Evolutionary conservation across 2,888 invertebrate genomes (phyloP).

Genomic region (Latrodectus elegans): DNA sequence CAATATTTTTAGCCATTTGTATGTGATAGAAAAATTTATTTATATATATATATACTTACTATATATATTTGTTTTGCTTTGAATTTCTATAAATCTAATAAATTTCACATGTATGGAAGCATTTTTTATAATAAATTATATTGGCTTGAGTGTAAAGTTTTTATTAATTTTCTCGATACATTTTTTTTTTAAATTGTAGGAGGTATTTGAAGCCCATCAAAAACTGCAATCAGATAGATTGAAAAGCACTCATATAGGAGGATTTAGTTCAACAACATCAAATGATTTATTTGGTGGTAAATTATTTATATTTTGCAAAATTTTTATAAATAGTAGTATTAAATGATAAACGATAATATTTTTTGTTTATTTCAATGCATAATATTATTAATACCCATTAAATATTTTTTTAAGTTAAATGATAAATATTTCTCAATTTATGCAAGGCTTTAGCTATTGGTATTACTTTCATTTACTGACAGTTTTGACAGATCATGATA

Average conservation of each 20-base stretch:
- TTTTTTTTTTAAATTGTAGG: slow-evolving; percentile 26
- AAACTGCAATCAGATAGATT: slow-evolving; percentile 52
- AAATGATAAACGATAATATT: no score
- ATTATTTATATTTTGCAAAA: slow-evolving; percentile 2
- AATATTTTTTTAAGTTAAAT: no score
- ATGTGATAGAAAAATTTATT: not conserved
- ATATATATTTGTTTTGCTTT: not conserved
- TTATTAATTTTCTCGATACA: not conserved
- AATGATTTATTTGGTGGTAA: slow-evolving; percentile 65
- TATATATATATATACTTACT: not conserved
- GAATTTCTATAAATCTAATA: not conserved
- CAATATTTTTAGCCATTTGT: not conserved
- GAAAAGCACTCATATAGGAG: slow-evolving; percentile 59
- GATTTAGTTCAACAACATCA: slow-evolving; percentile 58
- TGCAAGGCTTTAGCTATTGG: no score
- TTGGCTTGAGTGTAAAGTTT: not conserved
- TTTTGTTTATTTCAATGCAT: no score
- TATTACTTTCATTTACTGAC: no score
- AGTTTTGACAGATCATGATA: no score
- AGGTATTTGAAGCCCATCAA: slow-evolving; percentile 49
- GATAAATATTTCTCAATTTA: no score
- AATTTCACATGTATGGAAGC: not conserved
- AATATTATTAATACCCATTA: no score
- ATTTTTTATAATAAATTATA: not conserved
- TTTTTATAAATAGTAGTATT: no score